Evolutionary conservation across 2,888 invertebrate species (phyloP).

Genomic region (Peribatodes rhomboidaria): DNA sequence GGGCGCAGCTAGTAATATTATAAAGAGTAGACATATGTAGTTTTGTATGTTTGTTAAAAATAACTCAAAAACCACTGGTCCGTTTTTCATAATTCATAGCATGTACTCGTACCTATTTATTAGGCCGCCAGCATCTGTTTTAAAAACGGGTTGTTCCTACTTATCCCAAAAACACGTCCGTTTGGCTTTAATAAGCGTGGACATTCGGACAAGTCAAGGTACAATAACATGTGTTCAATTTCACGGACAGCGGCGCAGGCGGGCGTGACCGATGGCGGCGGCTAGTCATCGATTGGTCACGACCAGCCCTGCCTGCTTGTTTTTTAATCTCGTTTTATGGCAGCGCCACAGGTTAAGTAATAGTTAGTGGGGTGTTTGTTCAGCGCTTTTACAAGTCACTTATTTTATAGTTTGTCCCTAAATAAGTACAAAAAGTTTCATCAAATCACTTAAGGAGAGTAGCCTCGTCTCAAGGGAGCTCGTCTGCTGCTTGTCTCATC

Average conservation of each 20-base stretch:
- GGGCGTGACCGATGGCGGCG: conserved; percentile 57
- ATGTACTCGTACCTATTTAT: too few species aligned
- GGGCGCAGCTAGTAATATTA: too few species aligned
- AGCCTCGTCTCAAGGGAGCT: conserved; percentile 11
- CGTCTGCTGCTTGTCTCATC: background rate
- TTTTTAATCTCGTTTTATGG: conserved; percentile 27
- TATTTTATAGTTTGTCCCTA: conserved; percentile 13
- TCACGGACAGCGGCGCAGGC: conserved; percentile 43
- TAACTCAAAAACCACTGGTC: too few species aligned
- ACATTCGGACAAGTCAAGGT: too few species aligned
- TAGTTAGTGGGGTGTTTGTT: background rate
- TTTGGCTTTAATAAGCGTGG: background rate
- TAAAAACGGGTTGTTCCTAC: too few species aligned
- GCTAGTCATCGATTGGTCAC: conserved; percentile 64
- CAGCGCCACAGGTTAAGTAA: background rate
- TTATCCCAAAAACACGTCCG: too few species aligned
- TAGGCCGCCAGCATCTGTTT: too few species aligned
- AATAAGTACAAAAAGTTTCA: conserved; percentile 2
- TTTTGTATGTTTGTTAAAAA: too few species aligned
- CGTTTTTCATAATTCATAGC: too few species aligned
- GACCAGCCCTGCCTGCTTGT: conserved; percentile 22
- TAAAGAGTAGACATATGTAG: too few species aligned
- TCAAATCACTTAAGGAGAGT: conserved; percentile 30
- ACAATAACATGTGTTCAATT: conserved; percentile 52
- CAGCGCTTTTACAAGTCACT: conserved; percentile 4